Conservation (phyloP, 2,113 vertebrate species). For the Toxotes chatareus region DNA sequence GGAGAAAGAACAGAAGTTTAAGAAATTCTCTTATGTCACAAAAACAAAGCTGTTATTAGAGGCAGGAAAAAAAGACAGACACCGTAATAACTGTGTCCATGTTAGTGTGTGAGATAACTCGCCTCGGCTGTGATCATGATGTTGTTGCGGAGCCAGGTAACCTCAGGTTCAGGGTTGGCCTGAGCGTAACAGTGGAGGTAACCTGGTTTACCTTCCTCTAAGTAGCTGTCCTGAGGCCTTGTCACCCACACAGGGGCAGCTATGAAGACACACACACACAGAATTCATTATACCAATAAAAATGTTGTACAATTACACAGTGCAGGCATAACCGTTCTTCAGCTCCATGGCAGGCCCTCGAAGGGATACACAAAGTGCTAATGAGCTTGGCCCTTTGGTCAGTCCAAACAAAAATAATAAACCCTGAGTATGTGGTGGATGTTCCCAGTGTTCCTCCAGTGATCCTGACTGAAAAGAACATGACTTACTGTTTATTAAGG, state of each 20-base stretch:
- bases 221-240: conserved; percentile 90
- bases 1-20: neutral
- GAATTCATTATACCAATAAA: neutral
- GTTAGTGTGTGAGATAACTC: conserved; percentile 33
- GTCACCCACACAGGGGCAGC: conserved; percentile 92
- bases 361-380: conserved; percentile 15
- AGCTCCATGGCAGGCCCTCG: neutral
- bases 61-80: neutral
- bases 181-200: conserved; percentile 93
- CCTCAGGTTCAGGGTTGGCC: conserved; percentile 88
- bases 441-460: neutral
- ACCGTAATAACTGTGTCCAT: neutral
- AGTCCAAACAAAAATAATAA: conserved; percentile 32
- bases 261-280: conserved; percentile 62
- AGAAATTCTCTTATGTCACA: neutral
- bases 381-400: neutral
- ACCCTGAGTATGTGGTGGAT: neutral
- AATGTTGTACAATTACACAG: neutral
- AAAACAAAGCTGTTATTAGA: neutral
- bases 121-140: conserved; percentile 89
- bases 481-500: neutral
- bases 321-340: neutral
- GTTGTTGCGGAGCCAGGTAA: conserved; percentile 91
- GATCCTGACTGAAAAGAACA: neutral
- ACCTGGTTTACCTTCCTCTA: conserved; percentile 95